Base-by-base conservation (phyloP, 2,797 vertebrate genomes). In the Allenopithecus nigroviridis region DNA sequence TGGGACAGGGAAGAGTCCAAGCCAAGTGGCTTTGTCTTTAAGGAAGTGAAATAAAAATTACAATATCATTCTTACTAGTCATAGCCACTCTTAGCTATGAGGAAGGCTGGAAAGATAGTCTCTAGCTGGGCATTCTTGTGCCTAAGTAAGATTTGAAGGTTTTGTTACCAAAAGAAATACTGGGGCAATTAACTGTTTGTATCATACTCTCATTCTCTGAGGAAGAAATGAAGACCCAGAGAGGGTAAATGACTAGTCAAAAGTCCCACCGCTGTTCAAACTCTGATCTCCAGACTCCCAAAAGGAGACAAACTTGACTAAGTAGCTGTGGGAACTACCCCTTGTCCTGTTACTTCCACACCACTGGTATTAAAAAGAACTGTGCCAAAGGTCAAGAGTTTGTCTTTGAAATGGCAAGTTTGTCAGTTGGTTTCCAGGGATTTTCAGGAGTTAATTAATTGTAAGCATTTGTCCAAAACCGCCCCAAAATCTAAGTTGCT, bases 391-490 rank as follows among this genome's bases (percentile, higher is more conserved):
- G 26, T 86, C 53, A 92, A 86, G 50, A 75, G 68, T 79, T 95
- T 84, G 41, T 59, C 9, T 75, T 64, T 79, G 46, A 75, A 91
- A 94, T 75, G 50, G 46, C 36, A 84, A 74, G 8, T 88, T 92
- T 90, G 28, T 78, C 14, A 13, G 8, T 93, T 91, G 33, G 33
- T 84, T 92, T 92, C 4, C 8, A 95, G 57, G n/a, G 21, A 84
- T 68, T 95, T 90, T 30, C 80, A 85, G n/a, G 24, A 94, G 57
- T 78, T 91, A 83, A 90, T 57, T 93, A 88, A 81, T 61, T 76
- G 80, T 55, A 78, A 94, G 41, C 26, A 43, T 59, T 64, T 14
- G 53, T 79, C 26, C 8, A 33, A 64, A 89, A 93, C 50, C 8
- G 1, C 72, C 33, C 48, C 19, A 11, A 48, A 75, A 75, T 33